These are phyloP conservation scores for Muscina levida DNA, from an alignment of 2,888 invertebrate species.

Conservation along the genomic window DNA sequence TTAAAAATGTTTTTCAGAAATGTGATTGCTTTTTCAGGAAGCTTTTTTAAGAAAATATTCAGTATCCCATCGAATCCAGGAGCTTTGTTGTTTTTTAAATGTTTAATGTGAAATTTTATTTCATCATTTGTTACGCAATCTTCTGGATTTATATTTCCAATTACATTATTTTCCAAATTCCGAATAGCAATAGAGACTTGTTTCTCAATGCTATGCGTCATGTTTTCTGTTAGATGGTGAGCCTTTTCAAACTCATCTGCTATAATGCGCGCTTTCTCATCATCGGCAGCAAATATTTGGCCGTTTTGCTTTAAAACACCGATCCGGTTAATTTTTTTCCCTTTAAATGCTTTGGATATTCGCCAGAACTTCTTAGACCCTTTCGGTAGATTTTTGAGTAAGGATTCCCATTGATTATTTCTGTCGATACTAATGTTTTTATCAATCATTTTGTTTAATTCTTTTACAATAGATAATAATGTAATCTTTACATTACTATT, in stretches of 20 bases:
- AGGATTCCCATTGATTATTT: background rate
- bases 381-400: background rate
- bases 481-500: too few relatives aligned
- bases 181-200: background rate
- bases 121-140: background rate
- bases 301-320: background rate
- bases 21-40: background rate
- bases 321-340: background rate
- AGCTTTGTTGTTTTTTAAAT: background rate
- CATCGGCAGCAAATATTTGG: background rate
- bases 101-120: background rate
- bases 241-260: constrained; percentile 18
- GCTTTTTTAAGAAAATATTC: background rate
- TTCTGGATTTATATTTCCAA: background rate
- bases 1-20: background rate
- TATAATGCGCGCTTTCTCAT: background rate
- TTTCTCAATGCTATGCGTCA: background rate
- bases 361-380: constrained; percentile 9
- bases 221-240: background rate
- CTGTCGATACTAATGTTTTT: background rate
- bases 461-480: too few relatives aligned
- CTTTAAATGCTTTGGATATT: constrained; percentile 10
- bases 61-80: background rate
- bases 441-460: too few relatives aligned
- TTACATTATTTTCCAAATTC: background rate